Percentiles rank a stretch among this genome's conserved stretches.
These are phyloP conservation scores for Xenus cinereus DNA, from an alignment of 2,113 vertebrate genomes.

Conservation along the genomic window DNA sequence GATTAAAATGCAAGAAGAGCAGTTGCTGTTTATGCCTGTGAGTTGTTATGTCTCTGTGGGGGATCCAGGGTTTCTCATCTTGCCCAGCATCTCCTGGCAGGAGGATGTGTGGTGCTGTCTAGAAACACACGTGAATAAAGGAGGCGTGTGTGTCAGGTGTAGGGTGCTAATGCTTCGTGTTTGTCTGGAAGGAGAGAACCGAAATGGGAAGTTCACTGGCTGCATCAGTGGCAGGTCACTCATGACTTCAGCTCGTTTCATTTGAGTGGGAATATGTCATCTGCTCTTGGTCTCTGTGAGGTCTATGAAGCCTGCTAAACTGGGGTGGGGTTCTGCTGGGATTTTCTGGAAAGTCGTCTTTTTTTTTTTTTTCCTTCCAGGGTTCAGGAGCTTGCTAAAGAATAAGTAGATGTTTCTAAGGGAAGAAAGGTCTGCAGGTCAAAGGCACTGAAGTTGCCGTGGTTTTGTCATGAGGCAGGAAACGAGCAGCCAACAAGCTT, in stretches of 20 bases:
- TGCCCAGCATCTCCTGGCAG: neutral
- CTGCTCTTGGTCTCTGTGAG: neutral
- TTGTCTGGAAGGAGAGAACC: neutral
- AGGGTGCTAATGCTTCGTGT: neutral
- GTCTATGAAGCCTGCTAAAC: neutral
- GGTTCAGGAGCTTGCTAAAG: neutral
- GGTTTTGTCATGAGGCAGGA: neutral
- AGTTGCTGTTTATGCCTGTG: neutral
- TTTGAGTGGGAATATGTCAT: neutral
- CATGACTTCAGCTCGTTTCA: neutral
- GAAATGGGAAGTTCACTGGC: neutral
- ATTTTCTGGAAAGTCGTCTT: neutral
- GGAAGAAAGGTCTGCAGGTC: neutral
- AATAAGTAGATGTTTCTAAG: neutral
- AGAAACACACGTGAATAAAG: neutral
- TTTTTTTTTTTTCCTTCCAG: neutral
- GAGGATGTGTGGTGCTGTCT: neutral
- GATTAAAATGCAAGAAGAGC: neutral
- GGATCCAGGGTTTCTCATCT: neutral
- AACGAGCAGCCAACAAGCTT: neutral
- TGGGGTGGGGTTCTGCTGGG: neutral
- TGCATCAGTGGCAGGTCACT: neutral
- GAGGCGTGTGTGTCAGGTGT: neutral
- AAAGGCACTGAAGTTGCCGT: neutral
- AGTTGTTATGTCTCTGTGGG: neutral